Conservation (phyloP, 1,140 invertebrate species). For the Plectrocnemia conspersa region DNA sequence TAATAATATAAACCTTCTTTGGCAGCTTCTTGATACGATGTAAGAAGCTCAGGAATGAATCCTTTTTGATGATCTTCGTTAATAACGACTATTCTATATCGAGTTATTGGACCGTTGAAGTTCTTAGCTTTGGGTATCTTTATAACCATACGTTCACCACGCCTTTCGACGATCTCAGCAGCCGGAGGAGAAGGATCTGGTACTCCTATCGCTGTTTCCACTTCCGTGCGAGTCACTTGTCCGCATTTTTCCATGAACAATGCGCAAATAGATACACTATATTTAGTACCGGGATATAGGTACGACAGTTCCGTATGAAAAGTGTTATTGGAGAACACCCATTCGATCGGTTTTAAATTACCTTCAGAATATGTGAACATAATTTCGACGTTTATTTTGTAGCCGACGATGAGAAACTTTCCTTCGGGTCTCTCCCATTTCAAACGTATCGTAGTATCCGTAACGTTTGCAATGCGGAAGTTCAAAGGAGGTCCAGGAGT, state of each 20-base stretch:
- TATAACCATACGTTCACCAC: constrained; percentile 57
- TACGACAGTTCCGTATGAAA: constrained; percentile 53
- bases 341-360: constrained; percentile 42
- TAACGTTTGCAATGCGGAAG: constrained; percentile 46
- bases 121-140: constrained; percentile 59
- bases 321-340: constrained; percentile 49
- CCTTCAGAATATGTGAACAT: constrained; percentile 47
- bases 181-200: constrained; percentile 60
- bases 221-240: constrained; percentile 47
- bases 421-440: constrained; percentile 49
- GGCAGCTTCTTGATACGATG: constrained; percentile 56
- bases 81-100: constrained; percentile 67
- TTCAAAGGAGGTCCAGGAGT: constrained; percentile 49
- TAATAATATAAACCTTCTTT: constrained; percentile 67
- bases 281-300: constrained; percentile 66
- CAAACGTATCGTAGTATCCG: constrained; percentile 50
- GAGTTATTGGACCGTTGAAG: constrained; percentile 68
- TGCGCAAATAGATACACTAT: constrained; percentile 65
- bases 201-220: constrained; percentile 65
- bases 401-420: constrained; percentile 44
- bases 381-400: constrained; percentile 47
- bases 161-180: constrained; percentile 58
- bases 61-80: constrained; percentile 57
- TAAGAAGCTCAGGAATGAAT: constrained; percentile 55
- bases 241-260: constrained; percentile 59